Evolutionary conservation across 2,888 invertebrate genomes (phyloP), one percentile per base, ranked within the genome.

Genomic region (Kryphioiulus occultus): DNA sequence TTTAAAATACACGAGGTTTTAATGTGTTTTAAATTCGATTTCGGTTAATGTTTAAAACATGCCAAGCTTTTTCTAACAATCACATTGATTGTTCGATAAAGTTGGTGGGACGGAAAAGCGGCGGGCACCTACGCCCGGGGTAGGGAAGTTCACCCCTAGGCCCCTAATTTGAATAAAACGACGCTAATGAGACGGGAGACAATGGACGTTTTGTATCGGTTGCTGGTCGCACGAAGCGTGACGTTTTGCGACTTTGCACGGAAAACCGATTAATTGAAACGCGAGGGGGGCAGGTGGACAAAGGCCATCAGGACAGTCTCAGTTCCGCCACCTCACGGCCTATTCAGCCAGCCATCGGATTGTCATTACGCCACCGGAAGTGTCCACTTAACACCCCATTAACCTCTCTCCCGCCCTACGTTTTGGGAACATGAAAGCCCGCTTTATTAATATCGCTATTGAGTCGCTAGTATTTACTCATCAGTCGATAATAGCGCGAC

Each of bases 291-390:
- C 26, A 12, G 68, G 19, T 59, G 68, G 68, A 68, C 68, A 68
- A 68, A 68, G 68, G 68, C 53, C 53, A 9, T 26, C 68, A 68
- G 68, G 68, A 68, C 26, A 68, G 26, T 68, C 68, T 3, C 26
- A 22, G 68, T 68, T 68, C 68, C 68, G 53, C 53, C n/a, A 59
- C 47, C 15, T 35, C 35, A 47, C 47, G 53, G 53, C 53, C 53
- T n/a, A 68, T 26, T 68, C 68, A 68, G 22, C 68, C 12, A 4
- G 26, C 26, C 9, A 26, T 68, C 19, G 68, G 68, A 26, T 68
- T 68, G 26, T 68, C 68, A 12, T 68, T 68, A 68, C 68, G 68
- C 68, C 68, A 68, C 68, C 68, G 68, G 68, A 68, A 68, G 68
- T 68, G 68, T 4, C 10, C 68, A 68, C 68, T 68, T 68, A 68